Evolutionary conservation across 2,888 invertebrate genomes (phyloP).

Genomic region (Callosobruchus maculatus): DNA sequence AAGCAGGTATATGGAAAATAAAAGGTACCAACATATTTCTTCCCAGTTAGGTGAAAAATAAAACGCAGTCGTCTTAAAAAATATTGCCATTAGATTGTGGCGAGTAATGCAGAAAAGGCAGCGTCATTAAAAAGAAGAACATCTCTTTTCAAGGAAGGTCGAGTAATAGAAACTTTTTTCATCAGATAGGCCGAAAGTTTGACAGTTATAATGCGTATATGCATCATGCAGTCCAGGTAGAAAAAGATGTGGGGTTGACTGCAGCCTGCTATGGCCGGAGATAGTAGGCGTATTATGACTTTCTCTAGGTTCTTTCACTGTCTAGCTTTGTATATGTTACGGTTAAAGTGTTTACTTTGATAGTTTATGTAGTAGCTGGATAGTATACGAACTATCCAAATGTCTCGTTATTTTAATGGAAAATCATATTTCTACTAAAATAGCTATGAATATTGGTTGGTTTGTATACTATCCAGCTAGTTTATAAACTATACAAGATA

Average conservation of each 20-base stretch:
- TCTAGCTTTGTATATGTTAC: too few relatives aligned
- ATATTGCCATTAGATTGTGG: background rate
- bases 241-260: conserved; percentile 6
- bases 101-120: background rate
- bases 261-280: background rate
- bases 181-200: conserved; percentile 30
- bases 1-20: background rate
- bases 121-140: background rate
- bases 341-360: too few relatives aligned
- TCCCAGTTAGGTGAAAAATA: background rate
- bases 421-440: too few relatives aligned
- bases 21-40: background rate
- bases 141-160: background rate
- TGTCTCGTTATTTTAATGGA: too few relatives aligned
- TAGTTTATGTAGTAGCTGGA: too few relatives aligned
- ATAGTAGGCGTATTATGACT: background rate
- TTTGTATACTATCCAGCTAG: too few relatives aligned
- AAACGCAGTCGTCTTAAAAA: background rate
- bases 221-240: conserved; percentile 19
- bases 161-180: conserved; percentile 14
- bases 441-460: too few relatives aligned
- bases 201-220: conserved; percentile 33
- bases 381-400: too few relatives aligned
- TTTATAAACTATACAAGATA: too few relatives aligned
- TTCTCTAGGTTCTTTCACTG: too few relatives aligned